Evolutionary conservation across 2,797 vertebrate genomes (phyloP), one percentile per base, ranked within the genome.

Genomic region (Leptodactylus fallax): DNA sequence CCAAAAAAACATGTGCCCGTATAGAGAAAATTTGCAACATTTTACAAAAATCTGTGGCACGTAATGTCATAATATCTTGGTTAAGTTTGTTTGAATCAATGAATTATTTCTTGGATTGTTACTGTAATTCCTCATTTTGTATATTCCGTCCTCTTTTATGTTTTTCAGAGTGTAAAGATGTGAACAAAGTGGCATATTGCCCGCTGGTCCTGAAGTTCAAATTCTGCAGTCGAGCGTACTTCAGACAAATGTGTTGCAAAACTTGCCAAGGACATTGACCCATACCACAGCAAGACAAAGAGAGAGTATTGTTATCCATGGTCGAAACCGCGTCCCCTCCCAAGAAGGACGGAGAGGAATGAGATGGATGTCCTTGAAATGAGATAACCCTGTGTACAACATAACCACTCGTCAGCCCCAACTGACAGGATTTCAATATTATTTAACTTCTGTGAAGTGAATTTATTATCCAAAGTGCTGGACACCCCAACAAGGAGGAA

Each of bases 361-460:
- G 91, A 94, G 93, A 93, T 89, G 92, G 92, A 91, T 72, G 92
- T 94, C 94, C 93, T 95, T 94, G 91, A 90, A 91, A 91, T 94
- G 92, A 90, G 92, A 94, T 95, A 95, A 96, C 95, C 95, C 94
- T 96, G 96, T 97, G 97, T 97, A 97, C 96, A 95, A 94, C 85
- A 91, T 96, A 97, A 98, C 97, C 98, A 98, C 98, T 98, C 96
- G 96, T 98, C 97, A 98, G 97, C 97, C 92, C 93, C 93, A 92
- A 95, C 96, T 97, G 96, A 97, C 95, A 96, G 94, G 95, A 94
- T 95, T 95, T 95, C 95, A 95, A 94, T 95, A 94, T 94, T 94
- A 96, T 96, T 97, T 98, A 97, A 98, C 98, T 99, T 99, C 98
- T 98, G 95, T 99, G 98, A 99, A 99, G 98, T 99, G 96, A 96